Conservation (phyloP, 1,140 invertebrate genomes). For the Musca vetustissima region DNA sequence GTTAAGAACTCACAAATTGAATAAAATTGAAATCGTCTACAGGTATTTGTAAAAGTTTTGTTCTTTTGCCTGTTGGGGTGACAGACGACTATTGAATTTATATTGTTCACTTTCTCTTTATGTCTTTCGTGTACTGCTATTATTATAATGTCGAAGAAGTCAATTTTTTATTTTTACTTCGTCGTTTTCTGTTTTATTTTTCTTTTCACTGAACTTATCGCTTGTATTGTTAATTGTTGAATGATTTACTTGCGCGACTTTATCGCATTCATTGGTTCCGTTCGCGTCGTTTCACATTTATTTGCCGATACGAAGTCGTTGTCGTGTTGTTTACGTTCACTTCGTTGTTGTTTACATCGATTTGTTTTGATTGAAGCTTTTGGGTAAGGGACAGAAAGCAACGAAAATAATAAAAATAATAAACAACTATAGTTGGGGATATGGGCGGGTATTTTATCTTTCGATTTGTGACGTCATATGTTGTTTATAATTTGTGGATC, state of each 20-base stretch:
- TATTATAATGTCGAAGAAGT: background rate
- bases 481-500: too few relatives aligned
- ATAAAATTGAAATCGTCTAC: too few relatives aligned
- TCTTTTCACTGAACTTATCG: slow-evolving; percentile 33
- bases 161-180: slow-evolving; percentile 6
- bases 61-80: too few relatives aligned
- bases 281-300: slow-evolving; percentile 1
- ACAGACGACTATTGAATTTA: too few relatives aligned
- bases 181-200: slow-evolving; percentile 15
- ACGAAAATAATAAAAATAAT: too few relatives aligned
- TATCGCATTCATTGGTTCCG: background rate
- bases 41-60: too few relatives aligned
- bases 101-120: too few relatives aligned
- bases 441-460: slow-evolving; percentile 5
- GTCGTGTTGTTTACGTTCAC: slow-evolving; percentile 18
- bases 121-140: too few relatives aligned
- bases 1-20: background rate
- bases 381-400: background rate
- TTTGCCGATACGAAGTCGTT: slow-evolving; percentile 13
- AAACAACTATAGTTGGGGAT: background rate
- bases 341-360: slow-evolving; percentile 32
- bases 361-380: slow-evolving; percentile 8
- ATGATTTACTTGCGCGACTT: slow-evolving; percentile 22
- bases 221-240: slow-evolving; percentile 38
- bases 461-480: slow-evolving; percentile 12